Conservation (phyloP, 2,113 vertebrate genomes). For the Pimephales promelas region DNA sequence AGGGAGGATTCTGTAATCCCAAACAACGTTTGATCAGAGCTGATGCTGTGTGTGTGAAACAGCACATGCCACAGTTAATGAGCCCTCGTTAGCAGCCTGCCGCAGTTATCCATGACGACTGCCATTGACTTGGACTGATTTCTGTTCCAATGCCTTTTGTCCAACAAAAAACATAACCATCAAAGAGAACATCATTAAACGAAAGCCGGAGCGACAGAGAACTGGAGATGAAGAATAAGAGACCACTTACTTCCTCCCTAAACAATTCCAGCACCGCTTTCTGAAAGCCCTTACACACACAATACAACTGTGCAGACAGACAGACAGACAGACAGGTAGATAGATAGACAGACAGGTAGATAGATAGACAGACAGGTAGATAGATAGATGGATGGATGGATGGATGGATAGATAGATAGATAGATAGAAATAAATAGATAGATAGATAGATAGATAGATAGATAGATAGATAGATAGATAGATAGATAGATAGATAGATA, state of each 20-base stretch:
- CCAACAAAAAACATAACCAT: conserved; percentile 37
- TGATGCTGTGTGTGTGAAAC: conserved; percentile 30
- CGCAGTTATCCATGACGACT: conserved; percentile 50
- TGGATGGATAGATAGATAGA: no score
- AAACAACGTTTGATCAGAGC: conserved; percentile 48
- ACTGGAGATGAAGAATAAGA: conserved; percentile 46
- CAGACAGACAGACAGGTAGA: background rate
- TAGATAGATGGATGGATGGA: no score
- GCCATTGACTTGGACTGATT: conserved; percentile 50
- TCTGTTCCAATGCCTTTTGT: conserved; percentile 50
- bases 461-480: background rate
- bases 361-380: no score
- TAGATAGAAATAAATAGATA: no score
- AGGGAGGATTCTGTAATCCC: conserved; percentile 31
- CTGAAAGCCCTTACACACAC: background rate
- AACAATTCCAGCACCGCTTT: conserved; percentile 10
- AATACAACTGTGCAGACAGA: background rate
- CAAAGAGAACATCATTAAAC: conserved; percentile 41
- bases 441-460: no score
- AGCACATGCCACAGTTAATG: conserved; percentile 46
- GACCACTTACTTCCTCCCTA: conserved; percentile 39
- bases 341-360: no score
- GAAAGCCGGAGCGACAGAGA: conserved; percentile 42
- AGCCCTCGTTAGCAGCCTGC: conserved; percentile 60
- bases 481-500: no score